Evolutionary conservation across 2,113 vertebrate species (phyloP), one percentile per base, ranked within the genome.

Genomic region (Elephas maximus): DNA sequence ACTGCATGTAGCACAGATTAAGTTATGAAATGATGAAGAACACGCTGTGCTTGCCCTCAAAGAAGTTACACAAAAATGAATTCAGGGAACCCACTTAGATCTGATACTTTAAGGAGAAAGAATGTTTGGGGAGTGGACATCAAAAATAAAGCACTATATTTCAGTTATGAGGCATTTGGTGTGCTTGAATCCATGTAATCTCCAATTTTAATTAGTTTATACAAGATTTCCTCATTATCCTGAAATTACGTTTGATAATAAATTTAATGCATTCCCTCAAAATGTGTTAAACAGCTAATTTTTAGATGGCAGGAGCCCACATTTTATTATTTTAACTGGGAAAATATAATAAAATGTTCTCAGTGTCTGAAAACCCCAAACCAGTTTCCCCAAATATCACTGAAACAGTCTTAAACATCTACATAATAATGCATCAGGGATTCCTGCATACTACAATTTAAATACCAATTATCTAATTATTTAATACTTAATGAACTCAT

Each of bases 401-500:
- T 73, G n/a, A 73, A 79, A 79, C 86, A 79, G 51, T 78, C 33
- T 93, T 51, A 69, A n/a, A 77, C 63, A 20, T n/a, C 51, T 63
- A 51, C 53, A 44, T 63, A 53, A 83, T 62, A 78, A 63, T 84
- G 71, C 33, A 44, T 45, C 62, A 44, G 73, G 41, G 79, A 41
- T 77, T 51, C 69, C 37, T 21, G 37, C 69, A 48, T 12, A 12
- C 33, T 20, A 60, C 14, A 44, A 51, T 85, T 44, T 51, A 78
- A 79, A 90, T 15, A n/a, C 20, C 81, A 78, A 85, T 84, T 83
- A 78, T 51, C 62, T 73, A 73, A 65, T 73, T 93, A 57, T 67
- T 88, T 76, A 30, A 63, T 51, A 73, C 81, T 24, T 71, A 82
- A 77, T 57, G 69, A 48, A 69, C 45, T 79, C 8, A 79, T 33